phyloP scores from a whole-genome alignment of 2,888 invertebrate species.

The Oscheius sp. region DNA sequence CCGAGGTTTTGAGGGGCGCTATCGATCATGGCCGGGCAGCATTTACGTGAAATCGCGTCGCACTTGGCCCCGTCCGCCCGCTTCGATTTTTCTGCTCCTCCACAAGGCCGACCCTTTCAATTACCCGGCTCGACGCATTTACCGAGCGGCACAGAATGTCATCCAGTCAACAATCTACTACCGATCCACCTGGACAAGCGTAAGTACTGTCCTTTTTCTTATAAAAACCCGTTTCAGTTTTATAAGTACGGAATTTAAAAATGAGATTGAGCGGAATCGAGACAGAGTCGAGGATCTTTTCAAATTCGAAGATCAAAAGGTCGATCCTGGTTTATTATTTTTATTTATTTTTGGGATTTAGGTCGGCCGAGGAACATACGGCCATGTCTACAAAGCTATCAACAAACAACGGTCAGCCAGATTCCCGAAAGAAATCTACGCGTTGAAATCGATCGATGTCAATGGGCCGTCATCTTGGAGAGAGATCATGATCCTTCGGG shows the following conservation, averaged over 20 bases:
- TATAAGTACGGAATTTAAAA: constrained; percentile 67
- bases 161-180: too few species aligned
- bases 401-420: constrained; percentile 43
- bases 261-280: constrained; percentile 69
- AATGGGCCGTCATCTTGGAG: constrained; percentile 93
- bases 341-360: constrained; percentile 35
- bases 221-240: neutral
- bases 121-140: too few species aligned
- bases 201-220: too few species aligned
- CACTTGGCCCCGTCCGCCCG: too few species aligned
- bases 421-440: constrained; percentile 84
- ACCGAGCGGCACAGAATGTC: too few species aligned
- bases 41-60: too few species aligned
- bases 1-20: too few species aligned
- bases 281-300: constrained; percentile 92
- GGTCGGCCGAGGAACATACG: constrained; percentile 74
- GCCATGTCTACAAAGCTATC: constrained; percentile 84
- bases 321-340: constrained; percentile 73
- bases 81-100: too few species aligned
- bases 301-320: constrained; percentile 98
- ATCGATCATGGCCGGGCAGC: too few species aligned
- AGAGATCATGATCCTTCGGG: constrained; percentile 92
- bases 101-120: too few species aligned
- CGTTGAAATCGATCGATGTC: constrained; percentile 93
- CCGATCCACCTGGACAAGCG: too few species aligned